A percentile compares a stretch with the other conserved stretches of the same genome.
Evolutionary conservation across 2,113 vertebrate genomes (phyloP).

Genomic region (Hiodon tergisus): DNA sequence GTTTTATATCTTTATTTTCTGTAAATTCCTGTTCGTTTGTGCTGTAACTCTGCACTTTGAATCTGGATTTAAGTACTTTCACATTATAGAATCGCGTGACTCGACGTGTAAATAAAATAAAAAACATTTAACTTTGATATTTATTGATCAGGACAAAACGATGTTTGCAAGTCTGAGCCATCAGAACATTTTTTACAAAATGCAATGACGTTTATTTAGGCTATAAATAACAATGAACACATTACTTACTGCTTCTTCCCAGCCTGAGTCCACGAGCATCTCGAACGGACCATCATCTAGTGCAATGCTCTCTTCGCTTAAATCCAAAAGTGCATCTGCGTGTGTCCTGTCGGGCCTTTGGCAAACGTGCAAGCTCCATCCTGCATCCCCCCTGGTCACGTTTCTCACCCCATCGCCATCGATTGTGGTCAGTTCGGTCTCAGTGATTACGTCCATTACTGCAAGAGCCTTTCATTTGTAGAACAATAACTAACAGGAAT

Average conservation of each 20-base stretch:
- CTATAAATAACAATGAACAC: not conserved
- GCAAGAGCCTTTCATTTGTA: not conserved
- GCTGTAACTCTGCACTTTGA: too few relatives aligned
- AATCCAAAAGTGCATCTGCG: slow-evolving; percentile 59
- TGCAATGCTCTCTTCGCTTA: slow-evolving; percentile 59
- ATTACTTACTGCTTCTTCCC: slow-evolving; percentile 76
- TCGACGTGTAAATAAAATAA: too few relatives aligned
- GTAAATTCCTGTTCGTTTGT: too few relatives aligned
- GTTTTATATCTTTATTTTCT: too few relatives aligned
- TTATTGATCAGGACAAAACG: too few relatives aligned
- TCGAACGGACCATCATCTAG: slow-evolving; percentile 51
- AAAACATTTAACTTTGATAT: too few relatives aligned
- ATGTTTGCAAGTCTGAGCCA: too few relatives aligned
- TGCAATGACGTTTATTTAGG: too few relatives aligned
- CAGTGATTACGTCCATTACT: slow-evolving; percentile 32
- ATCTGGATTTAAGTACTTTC: too few relatives aligned
- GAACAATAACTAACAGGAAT: not conserved
- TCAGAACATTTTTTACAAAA: too few relatives aligned
- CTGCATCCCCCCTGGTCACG: slow-evolving; percentile 1
- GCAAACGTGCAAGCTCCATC: not conserved
- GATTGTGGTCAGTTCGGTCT: slow-evolving; percentile 14
- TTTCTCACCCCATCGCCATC: slow-evolving; percentile 8
- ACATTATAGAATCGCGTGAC: too few relatives aligned
- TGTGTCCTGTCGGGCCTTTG: slow-evolving; percentile 43
- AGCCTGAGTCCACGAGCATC: slow-evolving; percentile 49